Percentiles rank a stretch among this genome's conserved stretches.
Evolutionary conservation across 1,140 invertebrate species (phyloP).

Genomic region (Conus betulinus): DNA sequence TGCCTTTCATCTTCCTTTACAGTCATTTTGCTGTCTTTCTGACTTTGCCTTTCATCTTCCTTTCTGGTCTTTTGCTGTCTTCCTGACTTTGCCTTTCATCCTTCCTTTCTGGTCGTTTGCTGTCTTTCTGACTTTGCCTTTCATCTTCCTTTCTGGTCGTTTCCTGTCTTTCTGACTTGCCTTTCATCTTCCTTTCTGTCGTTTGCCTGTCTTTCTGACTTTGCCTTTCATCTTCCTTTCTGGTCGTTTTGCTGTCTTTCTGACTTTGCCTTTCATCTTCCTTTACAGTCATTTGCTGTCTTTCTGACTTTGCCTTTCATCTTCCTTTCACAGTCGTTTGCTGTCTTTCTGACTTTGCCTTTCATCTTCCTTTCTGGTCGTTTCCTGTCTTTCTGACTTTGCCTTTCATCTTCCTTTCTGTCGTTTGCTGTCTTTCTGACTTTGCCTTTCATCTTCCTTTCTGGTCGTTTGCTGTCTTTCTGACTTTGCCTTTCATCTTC

Average conservation of each 20-base stretch:
- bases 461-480: background rate
- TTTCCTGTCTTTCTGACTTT: constrained; percentile 15
- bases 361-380: background rate
- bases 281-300: background rate
- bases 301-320: background rate
- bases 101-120: background rate
- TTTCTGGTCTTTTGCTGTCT: background rate
- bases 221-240: background rate
- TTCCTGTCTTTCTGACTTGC: background rate
- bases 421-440: background rate
- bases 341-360: constrained; percentile 17
- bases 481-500: background rate
- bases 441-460: background rate
- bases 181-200: background rate
- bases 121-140: background rate
- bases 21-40: background rate
- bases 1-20: background rate
- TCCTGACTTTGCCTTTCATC: background rate
- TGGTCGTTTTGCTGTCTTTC: background rate
- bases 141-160: background rate
- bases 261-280: background rate
- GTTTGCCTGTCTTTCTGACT: background rate
- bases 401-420: constrained; percentile 5
- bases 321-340: background rate
- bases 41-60: background rate